Conservation (phyloP, 2,113 vertebrate species). For the Falco punctatus region DNA sequence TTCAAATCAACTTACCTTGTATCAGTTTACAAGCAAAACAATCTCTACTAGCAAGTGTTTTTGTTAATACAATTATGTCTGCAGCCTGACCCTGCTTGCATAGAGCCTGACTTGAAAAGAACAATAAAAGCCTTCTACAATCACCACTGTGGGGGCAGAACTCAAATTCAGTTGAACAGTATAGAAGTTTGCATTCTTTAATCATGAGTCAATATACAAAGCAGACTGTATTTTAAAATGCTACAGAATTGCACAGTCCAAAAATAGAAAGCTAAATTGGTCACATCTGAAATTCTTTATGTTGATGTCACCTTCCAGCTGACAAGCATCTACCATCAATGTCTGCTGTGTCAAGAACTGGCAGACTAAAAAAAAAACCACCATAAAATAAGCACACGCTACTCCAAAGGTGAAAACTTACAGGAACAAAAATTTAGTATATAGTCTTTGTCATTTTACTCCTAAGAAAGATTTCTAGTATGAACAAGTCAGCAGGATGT, state of each 20-base stretch:
- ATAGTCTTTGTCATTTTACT: not conserved
- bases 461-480: not conserved
- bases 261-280: not conserved
- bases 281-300: not conserved
- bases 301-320: not conserved
- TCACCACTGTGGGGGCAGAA: not conserved
- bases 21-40: conserved; percentile 12
- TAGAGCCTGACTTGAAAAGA: not conserved
- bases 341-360: not conserved
- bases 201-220: not conserved
- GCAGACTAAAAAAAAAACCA: not conserved
- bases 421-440: not conserved
- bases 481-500: not conserved
- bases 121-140: conserved; percentile 8
- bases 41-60: not conserved
- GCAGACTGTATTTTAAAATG: not conserved
- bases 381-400: not conserved
- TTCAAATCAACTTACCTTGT: not conserved
- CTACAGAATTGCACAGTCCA: not conserved
- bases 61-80: not conserved
- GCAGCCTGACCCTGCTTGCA: not conserved
- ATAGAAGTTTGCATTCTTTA: not conserved
- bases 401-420: not conserved
- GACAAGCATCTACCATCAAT: not conserved
- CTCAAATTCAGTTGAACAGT: not conserved